These are phyloP conservation scores for Drepanosiphum platanoidis DNA, from an alignment of 2,888 invertebrate species.

Conservation along the genomic window DNA sequence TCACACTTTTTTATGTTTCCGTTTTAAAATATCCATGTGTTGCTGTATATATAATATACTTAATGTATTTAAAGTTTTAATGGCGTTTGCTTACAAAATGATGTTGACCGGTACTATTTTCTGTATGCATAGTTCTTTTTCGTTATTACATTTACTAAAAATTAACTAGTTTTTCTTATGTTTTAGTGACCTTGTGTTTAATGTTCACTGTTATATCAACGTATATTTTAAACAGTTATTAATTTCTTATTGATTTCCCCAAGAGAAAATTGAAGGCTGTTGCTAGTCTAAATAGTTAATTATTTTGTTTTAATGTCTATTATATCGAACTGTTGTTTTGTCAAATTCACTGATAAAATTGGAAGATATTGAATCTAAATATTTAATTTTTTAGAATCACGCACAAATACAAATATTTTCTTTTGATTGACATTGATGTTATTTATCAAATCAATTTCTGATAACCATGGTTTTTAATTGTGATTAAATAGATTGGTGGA, in stretches of 20 bases:
- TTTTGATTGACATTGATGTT: not conserved
- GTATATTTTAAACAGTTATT: slow-evolving; percentile 13
- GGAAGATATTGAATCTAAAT: slow-evolving; percentile 1
- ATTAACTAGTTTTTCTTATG: not conserved
- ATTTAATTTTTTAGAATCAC: not conserved
- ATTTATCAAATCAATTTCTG: slow-evolving; percentile 26
- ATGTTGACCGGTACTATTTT: not conserved
- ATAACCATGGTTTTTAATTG: not conserved
- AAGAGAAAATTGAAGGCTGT: slow-evolving; percentile 26
- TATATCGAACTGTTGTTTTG: not conserved
- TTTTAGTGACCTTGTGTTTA: not conserved
- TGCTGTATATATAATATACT: not conserved
- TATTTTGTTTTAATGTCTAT: slow-evolving; percentile 23
- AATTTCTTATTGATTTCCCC: slow-evolving; percentile 5
- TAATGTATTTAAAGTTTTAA: not conserved
- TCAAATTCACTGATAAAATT: slow-evolving; percentile 5
- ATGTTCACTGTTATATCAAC: slow-evolving; percentile 6
- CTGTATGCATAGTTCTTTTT: not conserved
- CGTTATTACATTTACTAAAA: not conserved
- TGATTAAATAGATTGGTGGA: not conserved
- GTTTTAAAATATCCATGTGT: not conserved
- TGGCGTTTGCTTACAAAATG: not conserved
- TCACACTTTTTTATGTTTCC: not conserved
- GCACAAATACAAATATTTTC: not conserved
- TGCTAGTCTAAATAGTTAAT: slow-evolving; percentile 2